Evolutionary conservation across 2,888 invertebrate genomes (phyloP), one percentile per base, ranked within the genome.

Genomic region (Acrobasis repandana): DNA sequence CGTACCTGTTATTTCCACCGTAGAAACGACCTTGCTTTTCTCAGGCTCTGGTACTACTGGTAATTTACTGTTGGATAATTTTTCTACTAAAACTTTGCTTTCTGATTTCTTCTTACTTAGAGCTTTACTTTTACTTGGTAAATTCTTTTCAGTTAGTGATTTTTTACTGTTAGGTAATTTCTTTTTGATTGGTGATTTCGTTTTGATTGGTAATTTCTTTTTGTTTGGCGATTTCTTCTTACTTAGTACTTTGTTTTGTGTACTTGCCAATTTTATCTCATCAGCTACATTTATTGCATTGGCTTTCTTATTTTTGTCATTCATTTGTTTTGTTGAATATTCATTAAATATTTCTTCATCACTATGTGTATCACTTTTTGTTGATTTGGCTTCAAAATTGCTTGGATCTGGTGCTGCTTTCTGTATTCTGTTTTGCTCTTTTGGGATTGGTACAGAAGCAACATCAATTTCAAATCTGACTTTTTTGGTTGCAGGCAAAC

Each of bases 331-430:
- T 8, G n/a, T 36, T 28, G 50, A 50, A 36, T 11, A 38, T 36
- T 54, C 54, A 38, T 70, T 65, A 68, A 88, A 83, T 73, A 84
- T 83, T 70, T 90, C 90, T 67, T 91, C 90, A 80, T 91, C 91
- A 56, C 90, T 89, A 62, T 73, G 90, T 60, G 89, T 89, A 57
- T 89, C 88, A 75, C 90, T 90, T 10, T 69, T 77, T 74, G 49
- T 84, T 79, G 62, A n/a, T n/a, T n/a, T n/a, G n/a, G n/a, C n/a
- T n/a, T n/a, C n/a, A n/a, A n/a, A n/a, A n/a, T n/a, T n/a, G n/a
- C n/a, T n/a, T n/a, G n/a, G n/a, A n/a, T n/a, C n/a, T n/a, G n/a
- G n/a, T n/a, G n/a, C n/a, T n/a, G n/a, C n/a, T n/a, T n/a, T n/a
- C n/a, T n/a, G n/a, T n/a, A n/a, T n/a, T n/a, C n/a, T n/a, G n/a